Conservation (phyloP, 2,888 invertebrate genomes). For the Tipula vernalis region DNA sequence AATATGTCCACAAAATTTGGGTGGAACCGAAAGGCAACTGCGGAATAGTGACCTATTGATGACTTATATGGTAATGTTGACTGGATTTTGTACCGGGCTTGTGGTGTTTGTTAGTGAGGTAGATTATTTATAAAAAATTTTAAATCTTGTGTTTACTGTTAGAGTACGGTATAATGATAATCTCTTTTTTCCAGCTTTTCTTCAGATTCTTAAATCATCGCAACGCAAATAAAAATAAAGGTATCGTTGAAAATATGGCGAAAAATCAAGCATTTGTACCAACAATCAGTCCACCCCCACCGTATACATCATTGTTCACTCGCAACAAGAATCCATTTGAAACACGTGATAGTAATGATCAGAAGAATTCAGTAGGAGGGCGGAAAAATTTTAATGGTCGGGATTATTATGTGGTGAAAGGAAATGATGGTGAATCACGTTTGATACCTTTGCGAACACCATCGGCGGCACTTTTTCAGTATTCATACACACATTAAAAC, state of each 20-base stretch:
- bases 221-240: not conserved
- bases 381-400: constrained; percentile 57
- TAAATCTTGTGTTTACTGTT: no score
- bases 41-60: constrained; percentile 62
- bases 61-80: constrained; percentile 64
- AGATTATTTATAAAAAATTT: not conserved
- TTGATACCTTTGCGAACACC: constrained; percentile 62
- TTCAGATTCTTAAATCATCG: constrained; percentile 12
- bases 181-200: not conserved
- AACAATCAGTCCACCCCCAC: constrained; percentile 44
- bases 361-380: constrained; percentile 29
- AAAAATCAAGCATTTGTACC: constrained; percentile 23
- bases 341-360: constrained; percentile 19
- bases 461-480: constrained; percentile 63
- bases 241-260: not conserved
- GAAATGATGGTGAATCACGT: constrained; percentile 47
- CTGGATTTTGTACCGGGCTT: constrained; percentile 52
- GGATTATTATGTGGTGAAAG: constrained; percentile 57
- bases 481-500: constrained; percentile 32
- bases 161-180: no score
- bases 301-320: constrained; percentile 40
- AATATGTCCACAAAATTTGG: constrained; percentile 70
- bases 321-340: not conserved
- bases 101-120: constrained; percentile 56
- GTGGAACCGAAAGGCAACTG: constrained; percentile 65